Base-by-base conservation (phyloP, 2,113 vertebrate species). In the Oreochromis aureus region DNA sequence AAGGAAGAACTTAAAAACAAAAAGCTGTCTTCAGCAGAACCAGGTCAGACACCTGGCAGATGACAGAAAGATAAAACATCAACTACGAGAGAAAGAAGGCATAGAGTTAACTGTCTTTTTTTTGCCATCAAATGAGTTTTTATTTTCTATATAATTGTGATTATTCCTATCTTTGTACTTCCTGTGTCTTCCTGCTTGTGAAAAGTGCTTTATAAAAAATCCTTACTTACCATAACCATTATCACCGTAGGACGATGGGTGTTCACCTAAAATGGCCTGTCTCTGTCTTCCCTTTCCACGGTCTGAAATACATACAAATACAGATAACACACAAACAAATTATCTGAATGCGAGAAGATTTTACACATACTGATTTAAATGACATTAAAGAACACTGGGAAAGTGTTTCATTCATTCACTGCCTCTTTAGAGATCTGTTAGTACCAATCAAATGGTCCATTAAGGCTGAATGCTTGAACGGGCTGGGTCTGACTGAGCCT, bases 191-290 rank as follows among this genome's bases (percentile, higher is more conserved):
- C 5, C 46, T 27, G 3, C 69, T 44, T 73, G 5, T 46, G 3
- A 73, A 1, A 46, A 16, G 13, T 15, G 7, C 24, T 58, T 7
- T 58, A 13, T 58, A 27, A 58, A 15, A 15, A 46, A 46, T 24
- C 32, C 11, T 55, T 55, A 9, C 97, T 98, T 96, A 99, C 98
- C 98, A 92, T 99, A 99, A 89, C 97, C 96, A 92, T 98, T 98
- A 30, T 95, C 93, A 55, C 90, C 91, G 89, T 94, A 95, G 82
- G 95, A 94, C 82, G 98, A 98, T 13, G 98, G 98, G 89, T 99
- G 98, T 89, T 99, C 98, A 96, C 98, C 98, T 93, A 99, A 93
- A 95, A 99, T 99, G 94, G 98, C 98, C 95, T 98, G 98, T 87
- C 98, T 96, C 96, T 98, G 98, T 85, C 98, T 96, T 83, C 98